These are phyloP conservation scores for Phyto melanocephala DNA, from an alignment of 2,888 invertebrate species.

Conservation along the genomic window DNA sequence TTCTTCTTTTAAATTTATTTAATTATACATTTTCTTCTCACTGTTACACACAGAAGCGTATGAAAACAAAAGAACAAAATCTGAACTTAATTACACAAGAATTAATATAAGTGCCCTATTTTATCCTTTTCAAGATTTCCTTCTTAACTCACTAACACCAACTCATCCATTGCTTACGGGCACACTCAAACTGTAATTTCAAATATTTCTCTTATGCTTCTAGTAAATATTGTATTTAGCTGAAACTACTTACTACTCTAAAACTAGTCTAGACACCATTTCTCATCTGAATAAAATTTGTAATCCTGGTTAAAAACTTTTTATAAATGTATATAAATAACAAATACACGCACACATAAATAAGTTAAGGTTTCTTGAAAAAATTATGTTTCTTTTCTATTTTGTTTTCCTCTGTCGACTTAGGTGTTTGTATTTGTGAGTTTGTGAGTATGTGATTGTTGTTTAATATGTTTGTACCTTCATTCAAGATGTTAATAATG, in stretches of 20 bases:
- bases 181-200: not conserved
- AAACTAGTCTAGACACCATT: slow-evolving; percentile 62
- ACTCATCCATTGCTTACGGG: not conserved
- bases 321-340: not conserved
- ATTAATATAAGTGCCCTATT: slow-evolving; percentile 62
- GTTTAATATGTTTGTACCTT: not conserved
- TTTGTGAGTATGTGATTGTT: not conserved
- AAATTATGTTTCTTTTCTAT: not conserved
- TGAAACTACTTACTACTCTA: not conserved
- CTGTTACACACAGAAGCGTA: not conserved
- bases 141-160: slow-evolving; percentile 15
- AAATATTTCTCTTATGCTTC: slow-evolving; percentile 6
- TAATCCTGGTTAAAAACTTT: slow-evolving; percentile 33
- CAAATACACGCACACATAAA: not conserved
- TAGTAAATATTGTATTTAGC: no score
- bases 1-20: slow-evolving; percentile 1
- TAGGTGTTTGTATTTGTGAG: not conserved
- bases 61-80: not conserved
- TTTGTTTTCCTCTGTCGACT: not conserved
- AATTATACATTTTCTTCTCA: slow-evolving; percentile 5
- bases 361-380: not conserved
- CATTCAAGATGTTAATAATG: slow-evolving; percentile 27
- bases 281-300: slow-evolving; percentile 52
- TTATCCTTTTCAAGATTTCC: slow-evolving; percentile 54
- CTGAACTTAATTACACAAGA: slow-evolving; percentile 60